These are phyloP conservation scores for Colaptes auratus DNA, from an alignment of 2,113 vertebrate species.

Conservation along the genomic window DNA sequence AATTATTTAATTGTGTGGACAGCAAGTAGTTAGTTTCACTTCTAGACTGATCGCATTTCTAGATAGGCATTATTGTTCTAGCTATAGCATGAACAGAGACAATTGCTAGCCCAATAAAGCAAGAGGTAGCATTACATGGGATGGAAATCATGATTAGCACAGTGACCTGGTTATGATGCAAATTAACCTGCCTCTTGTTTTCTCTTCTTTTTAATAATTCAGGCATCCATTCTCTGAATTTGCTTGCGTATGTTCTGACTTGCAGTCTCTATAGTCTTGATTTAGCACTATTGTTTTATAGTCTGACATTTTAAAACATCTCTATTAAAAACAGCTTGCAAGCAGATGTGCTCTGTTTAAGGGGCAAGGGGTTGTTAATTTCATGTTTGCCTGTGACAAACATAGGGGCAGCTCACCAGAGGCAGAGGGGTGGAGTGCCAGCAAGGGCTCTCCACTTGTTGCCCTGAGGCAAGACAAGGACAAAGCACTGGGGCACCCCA, in stretches of 20 bases:
- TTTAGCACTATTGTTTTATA: background rate
- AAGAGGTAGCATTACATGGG: conserved; percentile 82
- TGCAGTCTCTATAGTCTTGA: background rate
- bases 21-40: conserved; percentile 87
- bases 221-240: conserved; percentile 45
- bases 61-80: conserved; percentile 81
- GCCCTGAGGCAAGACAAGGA: no score
- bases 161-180: conserved; percentile 85
- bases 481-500: no score
- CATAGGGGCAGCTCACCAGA: no score
- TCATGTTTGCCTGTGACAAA: no score
- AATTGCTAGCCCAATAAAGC: conserved; percentile 83
- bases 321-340: conserved; percentile 23
- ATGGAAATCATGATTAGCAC: conserved; percentile 77
- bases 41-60: conserved; percentile 87
- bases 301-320: background rate
- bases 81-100: conserved; percentile 81
- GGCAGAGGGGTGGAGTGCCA: no score
- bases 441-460: no score
- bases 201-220: conserved; percentile 84
- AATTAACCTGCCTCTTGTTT: conserved; percentile 71
- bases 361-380: no score
- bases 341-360: background rate
- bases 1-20: conserved; percentile 92
- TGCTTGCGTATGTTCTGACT: background rate